Conservation (phyloP, 2,797 vertebrate genomes). For the Babyrousa celebensis region DNA sequence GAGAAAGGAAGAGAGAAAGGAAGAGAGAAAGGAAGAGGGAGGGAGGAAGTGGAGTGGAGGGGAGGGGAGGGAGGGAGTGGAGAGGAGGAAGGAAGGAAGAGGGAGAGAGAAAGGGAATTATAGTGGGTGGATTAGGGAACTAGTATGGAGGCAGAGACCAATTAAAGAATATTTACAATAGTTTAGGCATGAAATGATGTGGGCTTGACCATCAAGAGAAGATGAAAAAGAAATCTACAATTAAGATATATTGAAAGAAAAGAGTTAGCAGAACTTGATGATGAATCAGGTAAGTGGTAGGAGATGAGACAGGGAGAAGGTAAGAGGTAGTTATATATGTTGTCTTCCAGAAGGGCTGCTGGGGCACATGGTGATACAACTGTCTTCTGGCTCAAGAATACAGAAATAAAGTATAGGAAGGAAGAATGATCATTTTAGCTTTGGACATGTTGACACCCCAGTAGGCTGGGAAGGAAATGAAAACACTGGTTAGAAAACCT, state of each 20-base stretch:
- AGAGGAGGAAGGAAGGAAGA: too few relatives aligned
- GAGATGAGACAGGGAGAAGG: background rate
- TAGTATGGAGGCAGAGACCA: background rate
- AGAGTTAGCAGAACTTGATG: background rate
- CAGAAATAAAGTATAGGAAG: conserved; percentile 23
- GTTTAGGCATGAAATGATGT: background rate
- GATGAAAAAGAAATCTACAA: background rate
- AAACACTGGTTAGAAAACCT: background rate
- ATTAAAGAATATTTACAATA: background rate
- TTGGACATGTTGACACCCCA: background rate
- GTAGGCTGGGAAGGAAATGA: background rate
- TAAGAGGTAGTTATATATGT: background rate
- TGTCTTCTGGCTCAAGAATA: background rate
- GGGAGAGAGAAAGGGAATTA: background rate
- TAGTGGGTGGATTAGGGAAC: background rate
- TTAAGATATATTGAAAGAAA: background rate
- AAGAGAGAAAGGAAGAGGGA: too few relatives aligned
- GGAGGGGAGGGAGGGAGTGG: too few relatives aligned
- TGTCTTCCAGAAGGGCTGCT: background rate
- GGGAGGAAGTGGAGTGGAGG: too few relatives aligned
- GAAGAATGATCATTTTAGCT: conserved; percentile 25
- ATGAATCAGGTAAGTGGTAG: background rate
- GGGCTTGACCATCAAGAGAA: background rate
- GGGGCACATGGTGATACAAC: background rate
- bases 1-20: too few relatives aligned